A percentile compares a stretch with the other conserved stretches of the same genome.
Evolutionary conservation across 2,113 vertebrate species (phyloP).

Genomic region (Alectura lathami): DNA sequence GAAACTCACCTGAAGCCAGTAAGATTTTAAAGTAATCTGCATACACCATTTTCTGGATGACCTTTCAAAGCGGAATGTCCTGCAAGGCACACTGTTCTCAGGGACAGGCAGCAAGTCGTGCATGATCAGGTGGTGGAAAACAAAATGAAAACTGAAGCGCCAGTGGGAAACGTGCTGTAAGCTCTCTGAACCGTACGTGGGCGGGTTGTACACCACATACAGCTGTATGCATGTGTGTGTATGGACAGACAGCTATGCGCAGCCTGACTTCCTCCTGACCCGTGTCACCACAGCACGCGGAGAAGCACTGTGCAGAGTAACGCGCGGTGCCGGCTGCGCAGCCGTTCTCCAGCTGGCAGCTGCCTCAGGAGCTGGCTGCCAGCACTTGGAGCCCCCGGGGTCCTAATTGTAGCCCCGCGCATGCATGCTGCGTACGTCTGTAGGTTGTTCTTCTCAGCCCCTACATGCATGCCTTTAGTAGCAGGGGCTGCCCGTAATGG

Average conservation of each 20-base stretch:
- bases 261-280: no score
- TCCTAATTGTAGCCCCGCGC: not conserved
- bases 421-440: not conserved
- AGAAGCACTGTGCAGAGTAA: not conserved
- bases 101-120: not conserved
- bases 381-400: not conserved
- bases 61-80: not conserved
- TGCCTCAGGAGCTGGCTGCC: no score
- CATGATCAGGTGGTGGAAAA: not conserved
- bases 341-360: no score
- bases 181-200: not conserved
- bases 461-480: not conserved
- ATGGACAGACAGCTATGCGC: not conserved
- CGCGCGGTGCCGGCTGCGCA: no score
- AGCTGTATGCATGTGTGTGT: accelerated
- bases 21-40: not conserved
- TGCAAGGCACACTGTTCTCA: not conserved
- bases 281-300: not conserved
- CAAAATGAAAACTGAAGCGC: not conserved
- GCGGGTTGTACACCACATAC: no score
- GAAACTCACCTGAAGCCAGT: not conserved
- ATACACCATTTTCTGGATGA: not conserved
- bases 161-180: not conserved
- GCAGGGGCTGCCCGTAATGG: not conserved
- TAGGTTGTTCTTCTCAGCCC: not conserved